phyloP scores from a whole-genome alignment of 2,113 vertebrate species.

The Phoenicopterus ruber region DNA sequence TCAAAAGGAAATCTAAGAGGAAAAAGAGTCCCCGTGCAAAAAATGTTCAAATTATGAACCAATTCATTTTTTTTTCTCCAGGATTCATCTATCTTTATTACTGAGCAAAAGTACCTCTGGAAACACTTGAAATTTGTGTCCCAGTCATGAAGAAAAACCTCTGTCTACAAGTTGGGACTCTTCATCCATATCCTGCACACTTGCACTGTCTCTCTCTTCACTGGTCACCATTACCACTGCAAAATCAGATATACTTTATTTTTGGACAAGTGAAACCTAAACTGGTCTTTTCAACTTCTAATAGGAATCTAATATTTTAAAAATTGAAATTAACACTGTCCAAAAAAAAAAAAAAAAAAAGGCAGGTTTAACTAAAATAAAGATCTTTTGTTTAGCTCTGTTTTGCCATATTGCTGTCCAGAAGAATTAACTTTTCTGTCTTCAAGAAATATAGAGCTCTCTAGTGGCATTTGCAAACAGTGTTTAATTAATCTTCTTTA shows the following conservation, averaged over 20 bases:
- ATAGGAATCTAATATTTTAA: not conserved
- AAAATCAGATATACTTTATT: not conserved
- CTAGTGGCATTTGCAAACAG: not conserved
- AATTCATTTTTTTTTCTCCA: not conserved
- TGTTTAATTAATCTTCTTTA: not conserved
- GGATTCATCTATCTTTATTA: not conserved
- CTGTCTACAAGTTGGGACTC: not conserved
- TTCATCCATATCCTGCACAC: not conserved
- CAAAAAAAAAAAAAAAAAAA: not conserved
- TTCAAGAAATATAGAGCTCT: not conserved
- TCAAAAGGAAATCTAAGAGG: not conserved
- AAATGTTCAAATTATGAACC: not conserved
- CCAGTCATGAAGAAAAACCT: not conserved
- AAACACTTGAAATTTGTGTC: not conserved
- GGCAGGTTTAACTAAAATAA: not conserved
- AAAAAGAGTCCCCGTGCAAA: not conserved
- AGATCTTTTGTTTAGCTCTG: not conserved
- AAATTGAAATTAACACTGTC: not conserved
- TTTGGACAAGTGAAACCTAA: not conserved
- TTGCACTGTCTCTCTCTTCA: not conserved
- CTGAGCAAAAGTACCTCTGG: not conserved
- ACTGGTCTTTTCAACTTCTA: not conserved
- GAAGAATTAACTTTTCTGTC: not conserved
- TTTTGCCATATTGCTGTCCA: not conserved
- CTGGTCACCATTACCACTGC: not conserved